A percentile compares a stretch with the other conserved stretches of the same genome.
Conservation (phyloP, 2,797 vertebrate species). For the Premnoplex brunnescens region DNA sequence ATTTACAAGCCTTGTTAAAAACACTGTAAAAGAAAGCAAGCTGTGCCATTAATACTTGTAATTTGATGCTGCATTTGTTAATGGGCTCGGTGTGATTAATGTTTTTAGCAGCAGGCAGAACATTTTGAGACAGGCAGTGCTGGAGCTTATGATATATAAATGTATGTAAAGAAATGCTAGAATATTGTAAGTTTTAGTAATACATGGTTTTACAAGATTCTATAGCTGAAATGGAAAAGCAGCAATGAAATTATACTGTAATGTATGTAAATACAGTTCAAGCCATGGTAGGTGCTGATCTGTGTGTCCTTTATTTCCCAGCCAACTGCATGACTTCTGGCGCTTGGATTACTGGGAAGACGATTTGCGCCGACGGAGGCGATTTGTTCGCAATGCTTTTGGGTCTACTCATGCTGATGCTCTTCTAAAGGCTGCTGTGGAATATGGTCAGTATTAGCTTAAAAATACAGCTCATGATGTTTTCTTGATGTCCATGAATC, state of each 20-base stretch:
- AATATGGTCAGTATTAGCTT: conserved; percentile 87
- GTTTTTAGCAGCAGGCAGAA: conserved; percentile 74
- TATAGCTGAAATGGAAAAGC: conserved; percentile 8
- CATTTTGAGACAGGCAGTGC: conserved; percentile 66
- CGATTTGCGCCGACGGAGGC: conserved; percentile 91
- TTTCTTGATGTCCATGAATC: neutral
- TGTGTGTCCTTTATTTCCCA: conserved; percentile 70
- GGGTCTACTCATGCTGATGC: conserved; percentile 93
- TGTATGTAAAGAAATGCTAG: neutral
- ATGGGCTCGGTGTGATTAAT: conserved; percentile 89
- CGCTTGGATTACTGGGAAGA: conserved; percentile 99
- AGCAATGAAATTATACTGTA: conserved; percentile 5
- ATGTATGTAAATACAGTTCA: conserved; percentile 21
- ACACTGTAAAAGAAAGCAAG: conserved; percentile 88
- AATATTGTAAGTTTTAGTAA: conserved; percentile 39
- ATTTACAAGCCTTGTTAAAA: conserved; percentile 99
- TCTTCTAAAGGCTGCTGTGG: conserved; percentile 86
- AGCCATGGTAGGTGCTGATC: conserved; percentile 25
- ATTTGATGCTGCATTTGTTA: conserved; percentile 94
- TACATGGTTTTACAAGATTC: conserved; percentile 12
- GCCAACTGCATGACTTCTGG: conserved; percentile 96
- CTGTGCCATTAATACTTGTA: conserved; percentile 92
- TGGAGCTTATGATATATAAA: conserved; percentile 55
- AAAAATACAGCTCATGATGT: neutral
- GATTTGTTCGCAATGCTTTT: conserved; percentile 94